A percentile compares a stretch with the other conserved stretches of the same genome.
Conservation (phyloP, 2,113 vertebrate species). For the Tragulus kanchil region DNA sequence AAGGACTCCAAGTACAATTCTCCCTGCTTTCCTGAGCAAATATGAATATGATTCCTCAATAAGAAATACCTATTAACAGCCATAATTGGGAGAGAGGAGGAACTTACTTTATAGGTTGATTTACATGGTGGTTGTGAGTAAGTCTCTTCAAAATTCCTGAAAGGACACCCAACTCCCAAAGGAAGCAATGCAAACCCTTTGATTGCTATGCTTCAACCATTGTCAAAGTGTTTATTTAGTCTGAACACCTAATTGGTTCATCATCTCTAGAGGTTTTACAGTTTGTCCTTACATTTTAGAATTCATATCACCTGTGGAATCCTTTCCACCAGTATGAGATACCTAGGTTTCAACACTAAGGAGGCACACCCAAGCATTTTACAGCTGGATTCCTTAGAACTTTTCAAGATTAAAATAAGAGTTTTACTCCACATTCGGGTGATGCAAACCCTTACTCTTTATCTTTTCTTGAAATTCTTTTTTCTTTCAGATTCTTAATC, state of each 20-base stretch:
- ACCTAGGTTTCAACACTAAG: constrained; percentile 60
- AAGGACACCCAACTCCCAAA: constrained; percentile 59
- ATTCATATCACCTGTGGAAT: constrained; percentile 63
- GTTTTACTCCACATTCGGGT: background rate
- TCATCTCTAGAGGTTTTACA: constrained; percentile 68
- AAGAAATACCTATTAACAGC: constrained; percentile 50
- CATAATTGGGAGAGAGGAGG: constrained; percentile 44
- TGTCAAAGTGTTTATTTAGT: constrained; percentile 75
- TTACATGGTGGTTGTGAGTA: constrained; percentile 64
- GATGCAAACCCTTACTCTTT: background rate
- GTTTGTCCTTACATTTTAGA: constrained; percentile 67
- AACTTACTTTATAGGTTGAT: constrained; percentile 73
- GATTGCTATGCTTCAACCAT: constrained; percentile 45
- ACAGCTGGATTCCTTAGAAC: background rate
- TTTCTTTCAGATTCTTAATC: background rate
- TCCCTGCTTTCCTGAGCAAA: constrained; percentile 44
- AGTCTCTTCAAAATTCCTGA: constrained; percentile 62
- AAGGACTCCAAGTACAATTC: background rate
- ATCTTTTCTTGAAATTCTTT: background rate
- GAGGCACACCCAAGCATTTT: constrained; percentile 43
- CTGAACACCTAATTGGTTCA: constrained; percentile 60
- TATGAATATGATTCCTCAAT: constrained; percentile 50
- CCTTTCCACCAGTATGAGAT: constrained; percentile 25
- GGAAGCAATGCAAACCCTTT: constrained; percentile 50
- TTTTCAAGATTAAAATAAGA: constrained; percentile 13